phyloP scores from a whole-genome alignment of 37 sponge, comb jelly and placozoan genomes.

The Chondrosia reniformis region DNA sequence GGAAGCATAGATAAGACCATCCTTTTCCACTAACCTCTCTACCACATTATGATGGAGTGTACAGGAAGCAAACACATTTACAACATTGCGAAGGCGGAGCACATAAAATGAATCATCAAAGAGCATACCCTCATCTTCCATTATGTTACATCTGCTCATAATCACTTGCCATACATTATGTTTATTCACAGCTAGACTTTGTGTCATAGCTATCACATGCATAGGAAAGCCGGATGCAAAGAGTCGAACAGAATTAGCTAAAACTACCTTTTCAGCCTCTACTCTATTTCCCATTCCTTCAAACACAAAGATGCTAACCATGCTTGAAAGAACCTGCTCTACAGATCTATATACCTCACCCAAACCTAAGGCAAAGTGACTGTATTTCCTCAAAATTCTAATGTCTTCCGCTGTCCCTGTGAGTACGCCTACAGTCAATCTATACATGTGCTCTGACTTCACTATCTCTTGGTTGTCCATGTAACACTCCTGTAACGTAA shows the following conservation, averaged over 20 bases:
- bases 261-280: constrained; percentile 73
- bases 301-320: constrained; percentile 51
- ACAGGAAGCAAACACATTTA: constrained; percentile 33
- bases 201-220: constrained; percentile 48
- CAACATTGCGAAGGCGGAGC: constrained; percentile 28
- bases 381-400: constrained; percentile 32
- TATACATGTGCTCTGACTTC: constrained; percentile 72
- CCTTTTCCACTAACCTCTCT: constrained; percentile 35
- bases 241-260: constrained; percentile 67
- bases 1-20: constrained; percentile 64
- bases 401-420: constrained; percentile 18
- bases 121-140: constrained; percentile 4
- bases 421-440: constrained; percentile 64
- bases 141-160: constrained; percentile 50
- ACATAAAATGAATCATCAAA: not conserved
- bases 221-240: constrained; percentile 70
- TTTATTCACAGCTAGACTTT: constrained; percentile 48
- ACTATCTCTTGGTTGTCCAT: constrained; percentile 35
- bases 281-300: constrained; percentile 45
- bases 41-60: constrained; percentile 33
- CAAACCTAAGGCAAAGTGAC: constrained; percentile 68
- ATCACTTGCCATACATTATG: constrained; percentile 50
- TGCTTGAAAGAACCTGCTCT: constrained; percentile 46
- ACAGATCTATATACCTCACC: constrained; percentile 66
- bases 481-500: constrained; percentile 53